A percentile compares a stretch with the other conserved stretches of the same genome.
Evolutionary conservation across 2,888 invertebrate species (phyloP).

Genomic region (Caenorhabditis afra): DNA sequence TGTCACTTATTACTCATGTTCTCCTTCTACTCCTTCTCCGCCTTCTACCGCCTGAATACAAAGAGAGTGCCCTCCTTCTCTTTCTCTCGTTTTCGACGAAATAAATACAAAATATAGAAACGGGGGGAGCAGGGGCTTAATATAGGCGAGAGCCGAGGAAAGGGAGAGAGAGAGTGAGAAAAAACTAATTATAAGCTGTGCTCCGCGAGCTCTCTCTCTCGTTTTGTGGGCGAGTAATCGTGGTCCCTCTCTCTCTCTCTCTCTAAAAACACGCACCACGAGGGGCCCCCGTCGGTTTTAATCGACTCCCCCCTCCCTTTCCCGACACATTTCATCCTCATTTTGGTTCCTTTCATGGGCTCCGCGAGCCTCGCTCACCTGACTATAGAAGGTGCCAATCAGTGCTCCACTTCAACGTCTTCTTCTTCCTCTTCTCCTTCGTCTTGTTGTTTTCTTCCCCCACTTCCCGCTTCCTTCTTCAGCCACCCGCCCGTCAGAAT

Average conservation of each 20-base stretch:
- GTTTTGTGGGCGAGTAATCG: slow-evolving; percentile 35
- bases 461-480: background rate
- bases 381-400: slow-evolving; percentile 11
- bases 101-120: slow-evolving; percentile 6
- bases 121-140: background rate
- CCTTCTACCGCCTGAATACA: too few species aligned
- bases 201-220: background rate
- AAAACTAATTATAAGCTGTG: slow-evolving; percentile 51
- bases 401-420: slow-evolving; percentile 20
- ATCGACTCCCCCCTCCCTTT: slow-evolving; percentile 11
- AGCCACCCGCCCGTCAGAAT: slow-evolving; percentile 30
- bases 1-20: slow-evolving; percentile 28
- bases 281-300: slow-evolving; percentile 26
- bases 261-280: slow-evolving; percentile 16
- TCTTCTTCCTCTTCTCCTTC: slow-evolving; percentile 9
- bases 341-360: slow-evolving; percentile 8
- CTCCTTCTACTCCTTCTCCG: background rate
- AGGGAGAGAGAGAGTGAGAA: slow-evolving; percentile 8
- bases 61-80: background rate
- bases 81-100: background rate
- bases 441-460: slow-evolving; percentile 10
- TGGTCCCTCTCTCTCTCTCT: slow-evolving; percentile 1
- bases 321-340: slow-evolving; percentile 25
- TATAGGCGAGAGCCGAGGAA: background rate
- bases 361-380: slow-evolving; percentile 16